These are phyloP conservation scores for Chironomus riparius DNA, from an alignment of 2,888 invertebrate species.

Conservation along the genomic window DNA sequence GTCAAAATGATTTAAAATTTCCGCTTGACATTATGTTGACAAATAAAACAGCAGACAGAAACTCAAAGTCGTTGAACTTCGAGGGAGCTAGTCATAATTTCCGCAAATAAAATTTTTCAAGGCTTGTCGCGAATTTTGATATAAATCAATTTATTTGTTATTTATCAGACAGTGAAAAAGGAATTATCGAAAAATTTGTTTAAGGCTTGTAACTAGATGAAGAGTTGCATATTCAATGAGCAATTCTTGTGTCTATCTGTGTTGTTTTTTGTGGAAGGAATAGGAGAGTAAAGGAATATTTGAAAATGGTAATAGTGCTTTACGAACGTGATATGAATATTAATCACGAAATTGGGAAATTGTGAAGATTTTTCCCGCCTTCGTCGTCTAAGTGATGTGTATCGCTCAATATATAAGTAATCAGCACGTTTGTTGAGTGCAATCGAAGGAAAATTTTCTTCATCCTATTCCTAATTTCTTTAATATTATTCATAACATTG, in stretches of 20 bases:
- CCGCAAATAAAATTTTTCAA: too few relatives aligned
- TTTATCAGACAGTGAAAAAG: not conserved
- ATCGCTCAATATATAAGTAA: not conserved
- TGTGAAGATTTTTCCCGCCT: not conserved
- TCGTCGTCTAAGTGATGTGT: not conserved
- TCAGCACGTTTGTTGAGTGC: not conserved
- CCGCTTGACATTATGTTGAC: too few relatives aligned
- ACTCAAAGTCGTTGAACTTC: too few relatives aligned
- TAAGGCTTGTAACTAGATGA: not conserved
- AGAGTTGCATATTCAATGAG: not conserved
- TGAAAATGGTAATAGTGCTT: not conserved
- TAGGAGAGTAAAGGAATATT: not conserved
- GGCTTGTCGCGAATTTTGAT: too few relatives aligned
- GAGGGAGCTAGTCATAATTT: too few relatives aligned
- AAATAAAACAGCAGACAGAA: too few relatives aligned
- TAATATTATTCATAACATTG: not conserved
- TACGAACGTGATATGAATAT: not conserved
- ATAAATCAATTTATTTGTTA: too few relatives aligned
- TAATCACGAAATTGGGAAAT: not conserved
- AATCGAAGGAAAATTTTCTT: not conserved
- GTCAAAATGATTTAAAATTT: too few relatives aligned
- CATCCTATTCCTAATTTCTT: not conserved
- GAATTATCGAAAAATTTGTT: not conserved
- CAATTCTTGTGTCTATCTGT: not conserved
- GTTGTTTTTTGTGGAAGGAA: not conserved